Evolutionary conservation across 2,113 vertebrate species (phyloP).

Genomic region (Hassar affinis): DNA sequence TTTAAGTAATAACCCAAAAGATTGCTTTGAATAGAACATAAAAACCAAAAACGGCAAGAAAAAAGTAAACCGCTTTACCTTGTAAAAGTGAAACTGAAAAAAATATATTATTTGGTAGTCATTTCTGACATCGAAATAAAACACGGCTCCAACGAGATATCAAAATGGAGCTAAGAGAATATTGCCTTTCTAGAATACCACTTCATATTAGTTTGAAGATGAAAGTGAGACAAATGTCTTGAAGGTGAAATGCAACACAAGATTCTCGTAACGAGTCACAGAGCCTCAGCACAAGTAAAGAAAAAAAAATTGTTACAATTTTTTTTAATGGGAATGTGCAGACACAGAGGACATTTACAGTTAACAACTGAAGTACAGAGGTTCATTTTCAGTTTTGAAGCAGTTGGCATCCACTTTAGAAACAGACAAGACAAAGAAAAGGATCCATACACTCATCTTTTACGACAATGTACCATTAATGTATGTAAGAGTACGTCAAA

Average conservation of each 20-base stretch:
- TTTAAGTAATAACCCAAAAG: slow-evolving; percentile 77
- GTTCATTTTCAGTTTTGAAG: slow-evolving; percentile 79
- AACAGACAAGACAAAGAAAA: slow-evolving; percentile 86
- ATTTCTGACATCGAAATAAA: slow-evolving; percentile 74
- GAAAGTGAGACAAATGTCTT: slow-evolving; percentile 61
- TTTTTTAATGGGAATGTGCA: slow-evolving; percentile 70
- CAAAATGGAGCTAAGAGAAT: slow-evolving; percentile 79
- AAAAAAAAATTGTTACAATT: slow-evolving; percentile 66
- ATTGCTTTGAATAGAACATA: slow-evolving; percentile 45
- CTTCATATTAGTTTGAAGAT: slow-evolving; percentile 66
- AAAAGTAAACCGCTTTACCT: slow-evolving; percentile 76
- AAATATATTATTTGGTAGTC: slow-evolving; percentile 75
- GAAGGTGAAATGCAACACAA: slow-evolving; percentile 64
- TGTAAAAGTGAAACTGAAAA: slow-evolving; percentile 79
- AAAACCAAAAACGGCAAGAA: slow-evolving; percentile 53
- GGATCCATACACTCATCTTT: slow-evolving; percentile 81
- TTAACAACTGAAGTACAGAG: slow-evolving; percentile 75
- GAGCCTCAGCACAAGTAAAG: slow-evolving; percentile 68
- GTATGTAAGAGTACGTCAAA: slow-evolving; percentile 88
- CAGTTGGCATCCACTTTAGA: slow-evolving; percentile 89
- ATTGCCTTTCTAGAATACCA: slow-evolving; percentile 80
- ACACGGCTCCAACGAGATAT: slow-evolving; percentile 74
- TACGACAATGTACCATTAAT: slow-evolving; percentile 88
- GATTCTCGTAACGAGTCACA: slow-evolving; percentile 58
- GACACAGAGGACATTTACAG: slow-evolving; percentile 75